Conservation (phyloP, 2,113 vertebrate genomes). For the Hypocryptadius cinnamomeus region DNA sequence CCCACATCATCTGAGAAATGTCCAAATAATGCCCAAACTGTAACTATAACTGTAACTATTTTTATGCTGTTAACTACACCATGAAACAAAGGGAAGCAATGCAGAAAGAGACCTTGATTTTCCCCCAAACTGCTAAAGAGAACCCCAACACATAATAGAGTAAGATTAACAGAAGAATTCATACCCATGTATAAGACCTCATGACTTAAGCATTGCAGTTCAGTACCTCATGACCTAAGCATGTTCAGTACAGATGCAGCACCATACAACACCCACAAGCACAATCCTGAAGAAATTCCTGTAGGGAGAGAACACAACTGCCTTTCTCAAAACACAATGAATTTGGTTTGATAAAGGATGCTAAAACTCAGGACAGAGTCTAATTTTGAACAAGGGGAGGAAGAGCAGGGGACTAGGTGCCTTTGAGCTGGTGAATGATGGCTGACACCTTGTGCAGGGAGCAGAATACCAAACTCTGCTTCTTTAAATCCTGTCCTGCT, state of each 20-base stretch:
- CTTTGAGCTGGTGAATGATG: neutral
- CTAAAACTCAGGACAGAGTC: neutral
- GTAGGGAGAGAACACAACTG: neutral
- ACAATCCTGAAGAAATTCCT: neutral
- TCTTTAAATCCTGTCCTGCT: neutral
- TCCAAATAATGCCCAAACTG: neutral
- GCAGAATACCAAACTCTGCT: neutral
- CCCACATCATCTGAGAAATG: neutral
- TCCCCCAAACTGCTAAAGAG: neutral
- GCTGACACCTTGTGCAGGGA: neutral
- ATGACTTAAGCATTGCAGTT: neutral
- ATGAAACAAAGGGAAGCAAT: neutral
- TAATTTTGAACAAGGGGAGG: neutral
- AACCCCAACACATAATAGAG: accelerated
- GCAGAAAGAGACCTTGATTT: neutral
- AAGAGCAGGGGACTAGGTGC: neutral
- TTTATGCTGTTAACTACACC: neutral
- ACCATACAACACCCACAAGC: neutral
- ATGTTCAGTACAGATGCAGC: neutral
- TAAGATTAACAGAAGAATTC: neutral
- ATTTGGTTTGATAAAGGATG: neutral
- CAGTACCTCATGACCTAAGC: neutral
- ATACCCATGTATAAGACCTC: neutral
- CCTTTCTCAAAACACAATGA: neutral
- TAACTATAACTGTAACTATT: neutral